Conservation (phyloP, 2,888 invertebrate genomes). For the Caenorhabditis sinica region DNA sequence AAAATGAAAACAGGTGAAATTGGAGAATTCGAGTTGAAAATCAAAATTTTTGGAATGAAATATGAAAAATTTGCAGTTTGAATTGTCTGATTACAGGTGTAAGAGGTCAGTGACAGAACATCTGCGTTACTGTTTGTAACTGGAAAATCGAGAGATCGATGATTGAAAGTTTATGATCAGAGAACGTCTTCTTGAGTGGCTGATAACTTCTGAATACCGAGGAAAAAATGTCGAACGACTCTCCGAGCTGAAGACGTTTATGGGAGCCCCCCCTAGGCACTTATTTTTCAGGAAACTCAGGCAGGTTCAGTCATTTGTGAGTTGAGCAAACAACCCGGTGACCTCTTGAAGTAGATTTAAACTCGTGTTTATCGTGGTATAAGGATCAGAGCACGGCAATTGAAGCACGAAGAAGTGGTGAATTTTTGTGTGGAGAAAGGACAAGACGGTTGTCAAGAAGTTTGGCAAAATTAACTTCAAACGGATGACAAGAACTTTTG, state of each 20-base stretch:
- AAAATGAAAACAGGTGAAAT: constrained; percentile 6
- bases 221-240: too few relatives aligned
- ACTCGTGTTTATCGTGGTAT: constrained; percentile 18
- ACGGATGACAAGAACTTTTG: constrained; percentile 18
- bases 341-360: constrained; percentile 28
- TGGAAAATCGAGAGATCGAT: not conserved
- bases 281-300: constrained; percentile 4
- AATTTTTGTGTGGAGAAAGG: not conserved
- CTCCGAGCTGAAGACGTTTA: too few relatives aligned
- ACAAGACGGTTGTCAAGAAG: not conserved
- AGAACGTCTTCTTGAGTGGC: not conserved
- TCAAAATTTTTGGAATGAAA: too few relatives aligned
- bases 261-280: not conserved
- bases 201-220: too few relatives aligned
- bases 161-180: not conserved
- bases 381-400: constrained; percentile 6
- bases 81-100: constrained; percentile 8
- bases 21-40: not conserved
- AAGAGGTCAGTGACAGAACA: not conserved
- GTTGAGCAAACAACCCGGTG: constrained; percentile 1
- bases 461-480: constrained; percentile 24
- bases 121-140: not conserved
- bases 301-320: not conserved
- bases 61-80: not conserved
- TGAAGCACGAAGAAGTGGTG: not conserved